A percentile compares a stretch with the other conserved stretches of the same genome.
phyloP scores from a whole-genome alignment of 2,888 invertebrate genomes.

The Blastobasis lacticolella region DNA sequence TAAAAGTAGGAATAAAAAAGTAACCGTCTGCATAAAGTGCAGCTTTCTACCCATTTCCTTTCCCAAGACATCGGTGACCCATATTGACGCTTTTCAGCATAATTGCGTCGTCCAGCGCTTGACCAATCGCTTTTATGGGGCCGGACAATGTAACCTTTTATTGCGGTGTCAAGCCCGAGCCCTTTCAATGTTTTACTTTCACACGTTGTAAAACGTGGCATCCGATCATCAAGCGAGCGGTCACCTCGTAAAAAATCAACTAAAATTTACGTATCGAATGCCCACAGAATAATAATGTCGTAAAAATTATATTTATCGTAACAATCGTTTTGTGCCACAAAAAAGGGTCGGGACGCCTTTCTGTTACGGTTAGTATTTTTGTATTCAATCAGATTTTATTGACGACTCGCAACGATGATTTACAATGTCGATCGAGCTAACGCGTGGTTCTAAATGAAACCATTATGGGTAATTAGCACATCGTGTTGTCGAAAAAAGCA shows the following conservation, averaged over 20 bases:
- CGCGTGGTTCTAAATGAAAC: slow-evolving; percentile 1
- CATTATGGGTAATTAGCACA: slow-evolving; percentile 32
- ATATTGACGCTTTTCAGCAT: slow-evolving; percentile 46
- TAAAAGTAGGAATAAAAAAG: no score
- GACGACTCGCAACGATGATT: no score
- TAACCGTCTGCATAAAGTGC: no score
- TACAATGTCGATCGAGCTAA: no score
- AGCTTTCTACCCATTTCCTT: slow-evolving; percentile 38
- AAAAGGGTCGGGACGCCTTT: slow-evolving; percentile 16
- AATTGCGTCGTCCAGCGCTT: slow-evolving; percentile 54
- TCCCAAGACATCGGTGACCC: slow-evolving; percentile 62
- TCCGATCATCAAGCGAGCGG: slow-evolving; percentile 51
- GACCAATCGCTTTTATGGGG: slow-evolving; percentile 62
- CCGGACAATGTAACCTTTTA: slow-evolving; percentile 47
- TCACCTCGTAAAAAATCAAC: slow-evolving; percentile 54
- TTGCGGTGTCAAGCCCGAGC: slow-evolving; percentile 33
- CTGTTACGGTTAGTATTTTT: no score
- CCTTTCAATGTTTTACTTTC: slow-evolving; percentile 62
- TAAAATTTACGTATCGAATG: slow-evolving; percentile 34
- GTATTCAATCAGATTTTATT: no score
- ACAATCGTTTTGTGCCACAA: slow-evolving; percentile 20
- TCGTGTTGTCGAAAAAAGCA: slow-evolving; percentile 23
- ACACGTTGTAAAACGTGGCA: slow-evolving; percentile 63
- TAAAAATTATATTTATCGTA: slow-evolving; percentile 57
- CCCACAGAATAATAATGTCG: slow-evolving; percentile 59